These are phyloP conservation scores for Callyntrura sp. DNA, from an alignment of 2,888 invertebrate species.

Conservation along the genomic window DNA sequence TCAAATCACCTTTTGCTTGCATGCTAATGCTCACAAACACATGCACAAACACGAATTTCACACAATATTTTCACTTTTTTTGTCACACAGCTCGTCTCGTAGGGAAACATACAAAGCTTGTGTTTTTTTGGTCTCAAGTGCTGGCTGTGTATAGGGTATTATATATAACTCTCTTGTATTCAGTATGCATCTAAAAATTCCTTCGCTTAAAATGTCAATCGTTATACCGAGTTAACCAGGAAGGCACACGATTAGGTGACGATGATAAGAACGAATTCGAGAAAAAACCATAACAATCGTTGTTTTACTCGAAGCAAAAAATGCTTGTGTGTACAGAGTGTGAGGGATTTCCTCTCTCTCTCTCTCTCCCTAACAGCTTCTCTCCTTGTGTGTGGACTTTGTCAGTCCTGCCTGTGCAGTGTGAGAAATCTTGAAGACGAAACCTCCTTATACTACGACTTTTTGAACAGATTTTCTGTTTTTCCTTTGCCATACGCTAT, in stretches of 20 bases:
- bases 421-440: conserved; percentile 66
- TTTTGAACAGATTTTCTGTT: conserved; percentile 61
- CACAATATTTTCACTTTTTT: neutral
- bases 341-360: conserved; percentile 13
- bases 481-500: conserved; percentile 44
- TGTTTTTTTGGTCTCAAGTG: no score
- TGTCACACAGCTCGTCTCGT: conserved; percentile 9
- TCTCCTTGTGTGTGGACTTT: conserved; percentile 62
- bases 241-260: neutral
- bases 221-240: conserved; percentile 21
- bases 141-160: neutral
- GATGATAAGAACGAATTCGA: neutral
- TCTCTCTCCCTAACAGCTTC: neutral
- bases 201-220: conserved; percentile 23
- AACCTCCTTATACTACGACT: conserved; percentile 28
- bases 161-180: no score
- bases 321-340: neutral
- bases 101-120: neutral
- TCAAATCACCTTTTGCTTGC: neutral
- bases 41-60: conserved; percentile 20
- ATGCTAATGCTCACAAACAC: neutral
- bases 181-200: neutral
- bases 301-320: neutral
- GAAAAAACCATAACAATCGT: conserved; percentile 25
- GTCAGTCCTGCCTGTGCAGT: conserved; percentile 67